Base-by-base conservation (phyloP, 1,140 invertebrate genomes). In the Cyclina sinensis region DNA sequence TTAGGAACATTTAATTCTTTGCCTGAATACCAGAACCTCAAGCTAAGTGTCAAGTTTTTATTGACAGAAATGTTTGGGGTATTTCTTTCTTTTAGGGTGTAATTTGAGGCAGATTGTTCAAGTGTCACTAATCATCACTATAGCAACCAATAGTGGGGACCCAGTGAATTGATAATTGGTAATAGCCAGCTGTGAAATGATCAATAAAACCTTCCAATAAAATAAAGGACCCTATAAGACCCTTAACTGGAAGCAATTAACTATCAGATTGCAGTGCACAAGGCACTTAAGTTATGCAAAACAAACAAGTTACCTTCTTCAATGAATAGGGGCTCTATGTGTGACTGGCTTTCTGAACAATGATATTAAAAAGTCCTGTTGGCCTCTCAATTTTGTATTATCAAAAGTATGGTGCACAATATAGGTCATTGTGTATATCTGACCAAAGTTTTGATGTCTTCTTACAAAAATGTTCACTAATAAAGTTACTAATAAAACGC, bases 61-160 rank as follows among this genome's bases (percentile, higher is more conserved):
- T 43, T 4, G 14, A 43, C 43, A 43, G 43, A 43, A n/a, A 43
- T 43, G 43, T 43, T 43, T 43, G 4, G 4, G 14, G 5, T 43
- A 7, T 43, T 43, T 43, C 43, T 14, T 43, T 43, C 43, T 43
- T 14, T 43, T 7, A 43, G n/a, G n/a, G n/a, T n/a, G n/a, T 14
- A 43, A 43, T 7, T 62, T 62, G 18, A 62, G 24, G 32, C 65
- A 18, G 32, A 70, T 37, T 70, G 65, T 70, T 65, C 21, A 37
- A 37, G 24, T 70, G 65, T 37, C 65, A 70, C 16, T 70, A 39
- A 32, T 35, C n/a, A 65, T 70, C 37, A 18, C 65, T 70, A 70
- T 70, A 18, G 65, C 65, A 70, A 70, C 65, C 32, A 37, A 27
- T 1, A 57, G 3, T 5, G 37, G 9, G 32, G 30, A 32, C 9